A percentile compares a stretch with the other conserved stretches of the same genome.
Evolutionary conservation across 2,113 vertebrate genomes (phyloP).

Genomic region (Oxygymnocypris stewartii): DNA sequence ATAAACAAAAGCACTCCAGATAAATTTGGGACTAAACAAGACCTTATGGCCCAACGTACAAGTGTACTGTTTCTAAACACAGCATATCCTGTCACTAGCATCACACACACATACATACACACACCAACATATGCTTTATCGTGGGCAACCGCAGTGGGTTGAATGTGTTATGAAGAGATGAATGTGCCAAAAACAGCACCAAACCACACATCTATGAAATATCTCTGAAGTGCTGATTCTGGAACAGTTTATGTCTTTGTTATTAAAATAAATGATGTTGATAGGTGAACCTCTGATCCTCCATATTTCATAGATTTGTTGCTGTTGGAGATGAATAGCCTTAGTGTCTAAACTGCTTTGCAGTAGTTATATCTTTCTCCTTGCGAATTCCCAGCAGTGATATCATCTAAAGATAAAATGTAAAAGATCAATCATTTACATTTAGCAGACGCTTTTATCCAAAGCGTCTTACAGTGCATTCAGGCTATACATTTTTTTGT

Average conservation of each 20-base stretch:
- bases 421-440: not conserved
- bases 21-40: not conserved
- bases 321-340: not conserved
- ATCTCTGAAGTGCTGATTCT: not conserved
- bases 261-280: constrained; percentile 21
- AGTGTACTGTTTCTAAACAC: constrained; percentile 32
- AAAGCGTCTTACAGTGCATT: too few species aligned
- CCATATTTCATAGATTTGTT: not conserved
- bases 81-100: not conserved
- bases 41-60: not conserved
- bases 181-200: not conserved
- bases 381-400: not conserved
- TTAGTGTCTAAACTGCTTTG: constrained; percentile 16
- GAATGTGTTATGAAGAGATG: not conserved
- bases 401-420: not conserved
- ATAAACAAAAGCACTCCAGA: not conserved
- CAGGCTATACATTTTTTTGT: too few species aligned
- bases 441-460: too few species aligned
- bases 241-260: constrained; percentile 8
- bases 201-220: constrained; percentile 1
- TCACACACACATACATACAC: not conserved
- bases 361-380: not conserved
- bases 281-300: not conserved
- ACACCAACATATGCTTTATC: not conserved
- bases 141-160: not conserved